Conservation (phyloP, 2,113 vertebrate species). For the Spilogale gracilis region DNA sequence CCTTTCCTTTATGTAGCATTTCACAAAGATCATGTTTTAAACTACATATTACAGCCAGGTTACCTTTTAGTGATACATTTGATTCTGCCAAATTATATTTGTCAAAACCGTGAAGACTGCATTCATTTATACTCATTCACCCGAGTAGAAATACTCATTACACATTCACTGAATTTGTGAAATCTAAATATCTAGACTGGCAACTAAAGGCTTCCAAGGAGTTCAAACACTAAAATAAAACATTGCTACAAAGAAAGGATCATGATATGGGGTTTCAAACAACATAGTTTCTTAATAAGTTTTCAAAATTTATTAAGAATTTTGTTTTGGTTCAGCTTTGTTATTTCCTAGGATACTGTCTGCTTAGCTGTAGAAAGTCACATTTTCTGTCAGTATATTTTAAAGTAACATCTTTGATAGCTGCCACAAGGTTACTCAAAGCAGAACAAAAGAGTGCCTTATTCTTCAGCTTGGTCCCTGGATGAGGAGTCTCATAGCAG, state of each 20-base stretch:
- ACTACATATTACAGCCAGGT: not conserved
- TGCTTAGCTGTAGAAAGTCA: not conserved
- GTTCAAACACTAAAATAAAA: not conserved
- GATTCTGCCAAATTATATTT: not conserved
- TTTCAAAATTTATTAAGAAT: constrained; percentile 18
- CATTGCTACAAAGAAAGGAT: not conserved
- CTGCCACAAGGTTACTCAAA: constrained; percentile 25
- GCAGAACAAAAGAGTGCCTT: constrained; percentile 40
- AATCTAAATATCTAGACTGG: not conserved
- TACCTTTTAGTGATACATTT: constrained; percentile 17
- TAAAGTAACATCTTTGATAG: constrained; percentile 71
- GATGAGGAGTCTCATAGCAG: constrained; percentile 35
- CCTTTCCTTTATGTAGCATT: not conserved
- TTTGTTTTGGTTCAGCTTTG: constrained; percentile 22
- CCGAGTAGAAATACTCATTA: not conserved
- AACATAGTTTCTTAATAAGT: not conserved
- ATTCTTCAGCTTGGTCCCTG: not conserved
- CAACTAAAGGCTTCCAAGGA: not conserved
- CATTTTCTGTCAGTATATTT: constrained; percentile 72
- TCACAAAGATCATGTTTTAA: not conserved
- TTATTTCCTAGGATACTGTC: not conserved
- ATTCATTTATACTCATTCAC: not conserved
- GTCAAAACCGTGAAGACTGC: constrained; percentile 1
- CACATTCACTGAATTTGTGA: not conserved
- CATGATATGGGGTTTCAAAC: not conserved